Conservation (phyloP, 2,113 vertebrate species). For the Atractosteus spatula region DNA sequence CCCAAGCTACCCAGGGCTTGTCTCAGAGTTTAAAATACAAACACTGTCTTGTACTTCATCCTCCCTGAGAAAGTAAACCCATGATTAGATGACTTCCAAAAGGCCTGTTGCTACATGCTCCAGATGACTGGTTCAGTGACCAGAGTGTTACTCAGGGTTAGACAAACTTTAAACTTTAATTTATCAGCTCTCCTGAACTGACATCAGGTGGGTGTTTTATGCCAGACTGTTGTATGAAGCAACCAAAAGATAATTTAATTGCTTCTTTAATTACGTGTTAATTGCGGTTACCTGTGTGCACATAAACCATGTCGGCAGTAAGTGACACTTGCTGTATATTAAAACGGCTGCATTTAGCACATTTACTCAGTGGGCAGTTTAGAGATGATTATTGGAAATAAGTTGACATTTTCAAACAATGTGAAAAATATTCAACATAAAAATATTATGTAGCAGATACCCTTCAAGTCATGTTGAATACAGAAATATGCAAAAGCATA, state of each 20-base stretch:
- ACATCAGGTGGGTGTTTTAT: not conserved
- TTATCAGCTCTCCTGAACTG: not conserved
- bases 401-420: no score
- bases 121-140: not conserved
- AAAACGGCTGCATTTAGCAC: not conserved
- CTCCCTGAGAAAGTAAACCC: constrained; percentile 1
- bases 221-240: not conserved
- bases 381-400: no score
- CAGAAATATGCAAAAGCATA: no score
- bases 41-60: not conserved
- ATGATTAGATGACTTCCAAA: not conserved
- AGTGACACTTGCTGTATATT: not conserved
- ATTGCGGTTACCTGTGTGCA: not conserved
- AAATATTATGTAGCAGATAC: no score
- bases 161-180: not conserved
- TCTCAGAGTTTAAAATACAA: not conserved
- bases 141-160: not conserved
- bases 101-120: not conserved
- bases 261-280: not conserved
- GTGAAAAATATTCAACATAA: no score
- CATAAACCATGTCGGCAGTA: not conserved
- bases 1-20: not conserved
- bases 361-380: not conserved
- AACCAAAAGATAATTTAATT: not conserved
- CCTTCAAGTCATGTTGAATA: no score